A percentile compares a stretch with the other conserved stretches of the same genome.
phyloP scores from a whole-genome alignment of 2,797 vertebrate species.

The Borostomias antarcticus region DNA sequence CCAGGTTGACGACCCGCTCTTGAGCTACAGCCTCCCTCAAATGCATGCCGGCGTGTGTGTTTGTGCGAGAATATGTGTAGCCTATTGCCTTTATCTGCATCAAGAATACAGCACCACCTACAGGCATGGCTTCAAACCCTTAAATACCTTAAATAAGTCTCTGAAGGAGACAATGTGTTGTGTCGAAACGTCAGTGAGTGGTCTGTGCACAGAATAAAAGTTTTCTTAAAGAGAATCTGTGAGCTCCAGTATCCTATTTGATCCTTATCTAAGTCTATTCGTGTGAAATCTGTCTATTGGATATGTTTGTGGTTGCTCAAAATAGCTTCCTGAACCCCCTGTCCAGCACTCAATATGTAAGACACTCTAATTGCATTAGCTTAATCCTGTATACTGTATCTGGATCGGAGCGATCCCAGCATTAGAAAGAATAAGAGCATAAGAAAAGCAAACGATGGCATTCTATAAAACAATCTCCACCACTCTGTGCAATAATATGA shows the following conservation, averaged over 20 bases:
- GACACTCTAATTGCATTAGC: constrained; percentile 80
- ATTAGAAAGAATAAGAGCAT: constrained; percentile 46
- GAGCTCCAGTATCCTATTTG: background rate
- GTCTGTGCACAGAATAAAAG: too few relatives aligned
- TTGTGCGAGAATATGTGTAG: background rate
- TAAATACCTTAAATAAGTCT: too few relatives aligned
- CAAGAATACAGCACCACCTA: constrained; percentile 30
- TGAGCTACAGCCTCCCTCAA: too few relatives aligned
- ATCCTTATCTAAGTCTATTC: constrained; percentile 35
- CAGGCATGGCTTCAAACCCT: background rate
- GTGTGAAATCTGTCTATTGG: constrained; percentile 30
- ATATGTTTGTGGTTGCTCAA: constrained; percentile 47
- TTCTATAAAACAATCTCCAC: constrained; percentile 26
- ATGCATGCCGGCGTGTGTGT: too few relatives aligned
- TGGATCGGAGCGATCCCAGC: constrained; percentile 61
- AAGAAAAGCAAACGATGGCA: constrained; percentile 57
- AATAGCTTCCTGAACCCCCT: constrained; percentile 54
- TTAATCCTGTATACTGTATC: constrained; percentile 80
- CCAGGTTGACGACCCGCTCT: too few relatives aligned
- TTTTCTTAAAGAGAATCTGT: too few relatives aligned
- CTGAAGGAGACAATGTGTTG: too few relatives aligned
- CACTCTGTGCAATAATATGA: constrained; percentile 42
- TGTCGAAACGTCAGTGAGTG: background rate
- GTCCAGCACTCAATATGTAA: constrained; percentile 57
- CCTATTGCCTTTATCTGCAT: background rate